Evolutionary conservation across 2,888 invertebrate genomes (phyloP).

Genomic region (Melanargia galathea): DNA sequence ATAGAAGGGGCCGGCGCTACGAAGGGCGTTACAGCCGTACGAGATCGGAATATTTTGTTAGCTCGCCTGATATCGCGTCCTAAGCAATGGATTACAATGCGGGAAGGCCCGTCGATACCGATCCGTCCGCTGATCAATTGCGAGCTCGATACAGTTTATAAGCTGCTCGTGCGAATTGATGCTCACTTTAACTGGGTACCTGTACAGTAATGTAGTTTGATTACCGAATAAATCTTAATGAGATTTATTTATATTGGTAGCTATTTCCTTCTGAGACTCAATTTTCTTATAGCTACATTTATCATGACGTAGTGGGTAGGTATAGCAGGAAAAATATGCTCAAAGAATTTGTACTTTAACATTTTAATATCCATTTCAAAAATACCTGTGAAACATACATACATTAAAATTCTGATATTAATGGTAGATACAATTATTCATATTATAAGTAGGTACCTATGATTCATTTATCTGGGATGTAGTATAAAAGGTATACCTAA

Average conservation of each 20-base stretch:
- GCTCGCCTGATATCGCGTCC: slow-evolving; percentile 60
- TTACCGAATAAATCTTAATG: slow-evolving; percentile 24
- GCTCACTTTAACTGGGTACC: slow-evolving; percentile 31
- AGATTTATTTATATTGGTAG: background rate
- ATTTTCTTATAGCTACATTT: no score
- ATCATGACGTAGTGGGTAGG: no score
- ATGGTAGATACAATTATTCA: no score
- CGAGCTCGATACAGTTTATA: slow-evolving; percentile 63
- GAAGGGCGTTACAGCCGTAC: slow-evolving; percentile 78
- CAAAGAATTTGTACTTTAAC: no score
- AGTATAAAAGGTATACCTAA: background rate
- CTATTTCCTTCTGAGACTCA: no score
- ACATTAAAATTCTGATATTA: no score
- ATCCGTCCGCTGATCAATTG: slow-evolving; percentile 68
- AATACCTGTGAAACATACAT: no score
- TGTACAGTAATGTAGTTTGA: slow-evolving; percentile 31
- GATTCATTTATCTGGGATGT: background rate
- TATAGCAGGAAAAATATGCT: no score
- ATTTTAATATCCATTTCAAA: no score
- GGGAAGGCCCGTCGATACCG: slow-evolving; percentile 67
- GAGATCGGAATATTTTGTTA: slow-evolving; percentile 81
- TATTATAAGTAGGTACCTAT: no score
- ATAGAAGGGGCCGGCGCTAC: slow-evolving; percentile 73
- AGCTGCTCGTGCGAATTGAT: slow-evolving; percentile 52
- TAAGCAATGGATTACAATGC: slow-evolving; percentile 81